A percentile compares a stretch with the other conserved stretches of the same genome.
These are phyloP conservation scores for Ceyx erithaca DNA, from an alignment of 2,797 vertebrate species.

Conservation along the genomic window DNA sequence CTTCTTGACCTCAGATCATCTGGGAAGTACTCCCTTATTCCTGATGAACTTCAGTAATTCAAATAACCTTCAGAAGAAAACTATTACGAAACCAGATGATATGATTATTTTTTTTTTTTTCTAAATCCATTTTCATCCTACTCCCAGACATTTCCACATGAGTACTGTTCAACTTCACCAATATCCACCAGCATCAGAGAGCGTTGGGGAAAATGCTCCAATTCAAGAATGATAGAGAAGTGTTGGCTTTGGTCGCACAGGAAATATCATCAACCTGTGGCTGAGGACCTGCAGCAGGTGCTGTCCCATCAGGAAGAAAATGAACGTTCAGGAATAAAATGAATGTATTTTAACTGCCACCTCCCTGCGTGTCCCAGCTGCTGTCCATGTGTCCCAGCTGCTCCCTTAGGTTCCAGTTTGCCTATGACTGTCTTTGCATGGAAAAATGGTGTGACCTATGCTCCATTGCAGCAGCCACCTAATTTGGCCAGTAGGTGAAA, in stretches of 20 bases:
- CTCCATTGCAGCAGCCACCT: neutral
- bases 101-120: neutral
- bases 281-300: neutral
- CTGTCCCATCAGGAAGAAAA: neutral
- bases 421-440: neutral
- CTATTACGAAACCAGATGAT: neutral
- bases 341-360: neutral
- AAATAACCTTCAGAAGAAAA: neutral
- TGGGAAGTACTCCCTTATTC: neutral
- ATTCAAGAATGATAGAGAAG: neutral
- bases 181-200: neutral
- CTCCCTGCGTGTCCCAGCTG: neutral
- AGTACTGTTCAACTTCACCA: neutral
- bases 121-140: neutral
- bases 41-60: neutral
- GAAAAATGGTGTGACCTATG: neutral
- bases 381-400: neutral
- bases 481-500: neutral
- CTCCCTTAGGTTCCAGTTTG: neutral
- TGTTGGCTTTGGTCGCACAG: neutral
- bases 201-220: neutral
- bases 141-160: neutral
- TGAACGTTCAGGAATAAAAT: neutral
- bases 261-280: neutral
- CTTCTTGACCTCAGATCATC: neutral